Percentiles rank a stretch among this genome's conserved stretches.
phyloP scores from a whole-genome alignment of 2,113 vertebrate species.

The Mormyrus lacerda region DNA sequence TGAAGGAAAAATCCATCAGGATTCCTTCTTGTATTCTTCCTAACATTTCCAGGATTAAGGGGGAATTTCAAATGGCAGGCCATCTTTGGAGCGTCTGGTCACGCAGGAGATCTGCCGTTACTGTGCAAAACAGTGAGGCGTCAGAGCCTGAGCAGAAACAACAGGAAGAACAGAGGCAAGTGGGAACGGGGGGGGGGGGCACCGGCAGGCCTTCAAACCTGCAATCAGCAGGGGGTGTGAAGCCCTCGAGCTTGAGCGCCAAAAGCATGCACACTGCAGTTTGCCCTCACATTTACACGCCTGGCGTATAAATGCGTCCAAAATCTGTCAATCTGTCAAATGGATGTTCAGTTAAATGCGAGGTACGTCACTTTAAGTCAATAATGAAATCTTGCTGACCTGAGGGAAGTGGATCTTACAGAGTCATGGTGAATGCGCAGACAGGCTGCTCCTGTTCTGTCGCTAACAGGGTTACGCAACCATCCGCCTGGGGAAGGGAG shows the following conservation, averaged over 20 bases:
- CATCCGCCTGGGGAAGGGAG: background rate
- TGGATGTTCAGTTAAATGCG: background rate
- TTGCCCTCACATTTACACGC: background rate
- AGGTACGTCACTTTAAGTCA: background rate
- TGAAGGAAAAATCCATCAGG: background rate
- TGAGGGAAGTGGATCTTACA: constrained; percentile 14
- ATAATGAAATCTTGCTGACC: background rate
- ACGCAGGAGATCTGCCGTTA: background rate
- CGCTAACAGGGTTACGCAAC: constrained; percentile 20
- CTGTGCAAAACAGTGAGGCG: background rate
- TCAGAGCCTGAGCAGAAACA: background rate
- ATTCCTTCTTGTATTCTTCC: background rate
- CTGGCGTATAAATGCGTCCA: background rate
- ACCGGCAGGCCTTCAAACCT: background rate
- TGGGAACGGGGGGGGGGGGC: background rate
- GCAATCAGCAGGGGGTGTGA: background rate
- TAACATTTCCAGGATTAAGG: background rate
- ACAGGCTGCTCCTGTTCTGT: constrained; percentile 11
- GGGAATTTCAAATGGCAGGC: background rate
- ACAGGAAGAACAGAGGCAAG: background rate
- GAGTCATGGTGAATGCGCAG: constrained; percentile 18
- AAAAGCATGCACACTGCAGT: background rate
- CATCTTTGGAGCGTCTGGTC: background rate
- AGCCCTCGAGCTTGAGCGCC: background rate
- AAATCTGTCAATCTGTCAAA: background rate